These are phyloP conservation scores for Ptychadena robeensis DNA, from an alignment of 2,797 vertebrate genomes.

Conservation along the genomic window DNA sequence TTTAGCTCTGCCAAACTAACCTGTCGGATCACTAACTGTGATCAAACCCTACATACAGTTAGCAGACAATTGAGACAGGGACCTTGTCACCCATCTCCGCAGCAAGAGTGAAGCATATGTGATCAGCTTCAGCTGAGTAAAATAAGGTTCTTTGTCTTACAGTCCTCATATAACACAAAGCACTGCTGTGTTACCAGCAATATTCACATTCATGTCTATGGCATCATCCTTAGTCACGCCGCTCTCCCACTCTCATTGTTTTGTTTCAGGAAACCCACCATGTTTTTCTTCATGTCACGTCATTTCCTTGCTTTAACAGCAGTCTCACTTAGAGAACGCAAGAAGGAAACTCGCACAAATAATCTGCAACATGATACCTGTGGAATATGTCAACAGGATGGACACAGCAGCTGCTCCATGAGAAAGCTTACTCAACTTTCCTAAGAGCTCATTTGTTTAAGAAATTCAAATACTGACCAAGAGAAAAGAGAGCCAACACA, in stretches of 20 bases:
- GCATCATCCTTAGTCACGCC: constrained; percentile 26
- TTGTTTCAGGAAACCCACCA: constrained; percentile 31
- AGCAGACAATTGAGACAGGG: background rate
- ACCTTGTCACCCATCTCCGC: background rate
- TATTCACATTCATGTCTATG: constrained; percentile 8
- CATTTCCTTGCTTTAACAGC: constrained; percentile 34
- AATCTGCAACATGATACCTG: constrained; percentile 11
- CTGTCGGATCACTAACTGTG: background rate
- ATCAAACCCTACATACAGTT: background rate
- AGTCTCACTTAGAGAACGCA: background rate
- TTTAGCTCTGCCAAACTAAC: background rate
- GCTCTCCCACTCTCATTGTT: constrained; percentile 53
- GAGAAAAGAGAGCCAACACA: too few species aligned
- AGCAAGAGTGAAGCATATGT: background rate
- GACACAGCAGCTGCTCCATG: constrained; percentile 24
- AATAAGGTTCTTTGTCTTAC: background rate
- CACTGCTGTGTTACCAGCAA: constrained; percentile 2
- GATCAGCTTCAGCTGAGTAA: background rate
- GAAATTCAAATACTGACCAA: background rate
- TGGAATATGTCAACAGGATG: constrained; percentile 22
- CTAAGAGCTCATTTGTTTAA: background rate
- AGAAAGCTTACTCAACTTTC: background rate
- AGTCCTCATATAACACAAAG: background rate
- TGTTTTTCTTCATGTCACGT: constrained; percentile 48
- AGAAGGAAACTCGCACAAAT: constrained; percentile 23